These are phyloP conservation scores for Creontiades dilutus DNA, from an alignment of 2,888 invertebrate species.

Conservation along the genomic window DNA sequence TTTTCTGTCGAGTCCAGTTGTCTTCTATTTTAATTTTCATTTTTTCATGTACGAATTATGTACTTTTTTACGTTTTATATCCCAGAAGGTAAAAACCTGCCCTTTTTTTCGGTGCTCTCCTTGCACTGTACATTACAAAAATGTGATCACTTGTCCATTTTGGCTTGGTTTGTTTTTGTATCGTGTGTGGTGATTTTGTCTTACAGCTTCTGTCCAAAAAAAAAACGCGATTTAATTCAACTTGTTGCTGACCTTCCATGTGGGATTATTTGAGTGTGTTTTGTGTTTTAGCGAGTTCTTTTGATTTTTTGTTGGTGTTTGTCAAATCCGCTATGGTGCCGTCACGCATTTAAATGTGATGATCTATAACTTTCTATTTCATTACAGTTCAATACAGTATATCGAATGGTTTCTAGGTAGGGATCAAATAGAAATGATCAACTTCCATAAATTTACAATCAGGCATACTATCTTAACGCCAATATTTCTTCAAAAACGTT, in stretches of 20 bases:
- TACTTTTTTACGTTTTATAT: background rate
- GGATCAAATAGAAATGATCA: too few species aligned
- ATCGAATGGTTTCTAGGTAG: too few species aligned
- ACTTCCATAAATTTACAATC: too few species aligned
- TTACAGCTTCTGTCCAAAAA: conserved; percentile 38
- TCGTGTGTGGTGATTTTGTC: conserved; percentile 22
- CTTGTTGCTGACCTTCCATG: background rate
- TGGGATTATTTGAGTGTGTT: background rate
- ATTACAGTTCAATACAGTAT: too few species aligned
- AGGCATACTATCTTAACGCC: too few species aligned
- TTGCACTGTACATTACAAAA: conserved; percentile 22
- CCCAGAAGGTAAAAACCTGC: background rate
- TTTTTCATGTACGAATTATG: background rate
- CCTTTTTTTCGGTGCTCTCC: background rate
- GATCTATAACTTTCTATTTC: too few species aligned
- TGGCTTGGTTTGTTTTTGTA: background rate
- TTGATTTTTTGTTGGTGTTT: too few species aligned
- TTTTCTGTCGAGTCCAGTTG: background rate
- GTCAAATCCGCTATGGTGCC: too few species aligned
- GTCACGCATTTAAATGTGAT: too few species aligned
- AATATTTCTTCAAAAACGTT: too few species aligned
- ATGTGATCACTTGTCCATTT: background rate
- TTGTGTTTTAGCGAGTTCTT: background rate
- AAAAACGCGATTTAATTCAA: background rate
- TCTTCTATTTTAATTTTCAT: too few species aligned